Conservation (phyloP, 1,140 invertebrate genomes). For the Aculops lycopersici region DNA sequence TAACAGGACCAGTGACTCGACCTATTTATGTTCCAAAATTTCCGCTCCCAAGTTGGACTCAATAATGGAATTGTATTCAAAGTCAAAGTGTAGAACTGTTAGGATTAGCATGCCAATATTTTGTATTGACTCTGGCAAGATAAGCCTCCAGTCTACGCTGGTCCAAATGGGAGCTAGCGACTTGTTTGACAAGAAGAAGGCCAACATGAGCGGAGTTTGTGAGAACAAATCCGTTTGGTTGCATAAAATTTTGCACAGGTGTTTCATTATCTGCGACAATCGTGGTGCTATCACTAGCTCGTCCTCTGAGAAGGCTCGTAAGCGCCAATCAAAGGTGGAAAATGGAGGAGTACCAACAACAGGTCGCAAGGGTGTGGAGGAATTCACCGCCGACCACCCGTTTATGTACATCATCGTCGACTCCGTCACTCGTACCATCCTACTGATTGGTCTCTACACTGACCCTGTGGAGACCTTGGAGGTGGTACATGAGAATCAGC, state of each 20-base stretch:
- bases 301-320: neutral
- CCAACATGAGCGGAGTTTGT: conserved; percentile 3
- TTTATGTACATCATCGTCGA: conserved; percentile 7
- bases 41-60: neutral
- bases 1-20: neutral
- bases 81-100: neutral
- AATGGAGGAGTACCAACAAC: neutral
- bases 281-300: conserved; percentile 2
- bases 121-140: conserved; percentile 4
- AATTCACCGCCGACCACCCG: conserved; percentile 6
- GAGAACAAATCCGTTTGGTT: neutral
- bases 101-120: conserved; percentile 5
- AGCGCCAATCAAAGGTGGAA: neutral
- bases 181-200: conserved; percentile 3
- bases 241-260: conserved; percentile 5
- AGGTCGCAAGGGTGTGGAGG: neutral
- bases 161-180: conserved; percentile 5
- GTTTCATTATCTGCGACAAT: conserved; percentile 5
- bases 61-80: neutral
- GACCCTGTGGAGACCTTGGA: conserved; percentile 5
- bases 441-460: conserved; percentile 4
- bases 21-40: conserved; percentile 2
- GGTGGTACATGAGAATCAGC: conserved; percentile 2
- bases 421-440: conserved; percentile 1
- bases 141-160: conserved; percentile 4